A percentile compares a stretch with the other conserved stretches of the same genome.
phyloP scores from a whole-genome alignment of 2,797 vertebrate species.

The Steatocranus sp. region DNA sequence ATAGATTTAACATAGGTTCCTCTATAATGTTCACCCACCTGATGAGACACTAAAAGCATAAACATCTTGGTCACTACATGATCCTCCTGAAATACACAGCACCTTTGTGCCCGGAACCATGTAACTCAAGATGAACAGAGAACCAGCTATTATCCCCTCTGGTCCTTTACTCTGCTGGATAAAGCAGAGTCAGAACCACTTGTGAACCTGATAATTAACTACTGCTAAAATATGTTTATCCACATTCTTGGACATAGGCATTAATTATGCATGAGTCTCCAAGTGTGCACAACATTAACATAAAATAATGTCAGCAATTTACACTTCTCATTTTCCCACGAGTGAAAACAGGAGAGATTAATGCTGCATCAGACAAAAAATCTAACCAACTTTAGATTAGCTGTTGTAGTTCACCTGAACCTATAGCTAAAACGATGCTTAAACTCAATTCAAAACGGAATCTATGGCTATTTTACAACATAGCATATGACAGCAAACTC shows the following conservation, averaged over 20 bases:
- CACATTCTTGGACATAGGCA: conserved; percentile 4
- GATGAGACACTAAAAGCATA: not conserved
- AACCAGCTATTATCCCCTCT: not conserved
- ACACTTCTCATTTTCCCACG: not conserved
- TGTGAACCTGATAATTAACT: not conserved
- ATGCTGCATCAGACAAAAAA: not conserved
- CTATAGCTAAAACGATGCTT: not conserved
- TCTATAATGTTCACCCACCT: not conserved
- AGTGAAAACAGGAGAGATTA: not conserved
- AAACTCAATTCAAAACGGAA: not conserved
- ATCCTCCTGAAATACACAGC: not conserved
- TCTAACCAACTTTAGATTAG: not conserved
- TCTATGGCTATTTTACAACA: not conserved
- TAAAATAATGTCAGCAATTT: conserved; percentile 38
- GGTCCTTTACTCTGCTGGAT: not conserved
- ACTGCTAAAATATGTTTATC: conserved; percentile 29
- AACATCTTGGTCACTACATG: not conserved
- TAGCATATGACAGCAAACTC: not conserved
- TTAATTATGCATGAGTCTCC: conserved; percentile 33
- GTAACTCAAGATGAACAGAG: not conserved
- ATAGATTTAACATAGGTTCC: not conserved
- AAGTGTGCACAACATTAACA: conserved; percentile 25
- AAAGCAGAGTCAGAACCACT: not conserved
- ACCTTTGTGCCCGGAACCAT: not conserved
- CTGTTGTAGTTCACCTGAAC: not conserved